These are phyloP conservation scores for Caenorhabditis macrosperma DNA, from an alignment of 2,888 invertebrate species.

Conservation along the genomic window DNA sequence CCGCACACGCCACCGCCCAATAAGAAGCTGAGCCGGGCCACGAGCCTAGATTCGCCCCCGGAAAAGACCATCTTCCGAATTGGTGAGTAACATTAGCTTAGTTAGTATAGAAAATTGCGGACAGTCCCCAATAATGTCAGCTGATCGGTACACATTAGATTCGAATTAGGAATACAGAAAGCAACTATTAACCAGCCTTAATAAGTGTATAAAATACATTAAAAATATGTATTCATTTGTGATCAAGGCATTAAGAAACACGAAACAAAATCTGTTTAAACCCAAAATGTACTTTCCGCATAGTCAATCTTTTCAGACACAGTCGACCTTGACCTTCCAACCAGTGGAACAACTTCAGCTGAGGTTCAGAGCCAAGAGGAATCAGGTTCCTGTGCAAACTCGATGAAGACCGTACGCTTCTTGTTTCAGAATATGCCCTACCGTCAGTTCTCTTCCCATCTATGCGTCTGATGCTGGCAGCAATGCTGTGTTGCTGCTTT, in stretches of 20 bases:
- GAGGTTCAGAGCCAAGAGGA: constrained; percentile 52
- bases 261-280: background rate
- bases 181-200: too few relatives aligned
- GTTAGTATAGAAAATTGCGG: too few relatives aligned
- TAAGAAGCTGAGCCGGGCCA: constrained; percentile 53
- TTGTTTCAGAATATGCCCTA: constrained; percentile 44
- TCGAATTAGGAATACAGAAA: too few relatives aligned
- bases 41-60: constrained; percentile 70
- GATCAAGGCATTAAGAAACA: too few relatives aligned
- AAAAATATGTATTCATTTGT: too few relatives aligned
- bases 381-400: background rate
- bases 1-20: constrained; percentile 43
- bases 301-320: constrained; percentile 41
- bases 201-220: too few relatives aligned
- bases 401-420: background rate
- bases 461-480: constrained; percentile 77
- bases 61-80: constrained; percentile 72
- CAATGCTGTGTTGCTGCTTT: constrained; percentile 77
- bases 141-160: too few relatives aligned
- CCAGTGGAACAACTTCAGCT: constrained; percentile 10
- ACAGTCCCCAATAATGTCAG: too few relatives aligned
- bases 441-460: constrained; percentile 76
- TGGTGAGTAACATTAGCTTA: too few relatives aligned
- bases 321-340: constrained; percentile 50
- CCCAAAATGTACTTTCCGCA: constrained; percentile 5